Evolutionary conservation across 1,140 invertebrate species (phyloP).

Genomic region (Sweltsa coloradensis): DNA sequence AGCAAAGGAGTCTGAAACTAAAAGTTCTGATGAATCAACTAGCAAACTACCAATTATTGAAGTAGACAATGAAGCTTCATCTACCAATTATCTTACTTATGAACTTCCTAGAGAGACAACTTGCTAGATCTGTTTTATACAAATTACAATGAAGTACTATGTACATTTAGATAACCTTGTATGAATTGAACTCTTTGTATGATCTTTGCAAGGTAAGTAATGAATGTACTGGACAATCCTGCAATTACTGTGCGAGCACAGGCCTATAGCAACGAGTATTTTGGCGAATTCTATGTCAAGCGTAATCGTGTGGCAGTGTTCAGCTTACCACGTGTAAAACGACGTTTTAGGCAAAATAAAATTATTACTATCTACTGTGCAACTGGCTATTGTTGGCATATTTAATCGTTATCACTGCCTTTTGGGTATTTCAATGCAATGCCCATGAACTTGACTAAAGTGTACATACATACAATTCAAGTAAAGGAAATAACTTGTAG

Average conservation of each 20-base stretch:
- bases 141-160: not conserved
- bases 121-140: constrained; percentile 2
- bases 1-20: not conserved
- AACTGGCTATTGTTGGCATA: too few relatives aligned
- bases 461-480: too few relatives aligned
- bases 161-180: not conserved
- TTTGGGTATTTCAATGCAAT: too few relatives aligned
- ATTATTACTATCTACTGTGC: too few relatives aligned
- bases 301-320: too few relatives aligned
- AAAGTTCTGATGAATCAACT: too few relatives aligned
- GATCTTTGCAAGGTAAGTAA: not conserved
- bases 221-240: not conserved
- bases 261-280: not conserved
- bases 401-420: too few relatives aligned
- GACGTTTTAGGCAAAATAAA: too few relatives aligned
- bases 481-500: too few relatives aligned
- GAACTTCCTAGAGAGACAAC: constrained; percentile 10
- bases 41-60: too few relatives aligned
- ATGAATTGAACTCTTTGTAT: not conserved
- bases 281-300: constrained; percentile 2
- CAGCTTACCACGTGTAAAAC: too few relatives aligned
- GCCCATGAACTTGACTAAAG: too few relatives aligned
- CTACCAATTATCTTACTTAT: not conserved
- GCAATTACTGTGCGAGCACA: not conserved
- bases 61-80: not conserved